Evolutionary conservation across 2,797 vertebrate genomes (phyloP), one percentile per base, ranked within the genome.

Genomic region (Mus caroli): DNA sequence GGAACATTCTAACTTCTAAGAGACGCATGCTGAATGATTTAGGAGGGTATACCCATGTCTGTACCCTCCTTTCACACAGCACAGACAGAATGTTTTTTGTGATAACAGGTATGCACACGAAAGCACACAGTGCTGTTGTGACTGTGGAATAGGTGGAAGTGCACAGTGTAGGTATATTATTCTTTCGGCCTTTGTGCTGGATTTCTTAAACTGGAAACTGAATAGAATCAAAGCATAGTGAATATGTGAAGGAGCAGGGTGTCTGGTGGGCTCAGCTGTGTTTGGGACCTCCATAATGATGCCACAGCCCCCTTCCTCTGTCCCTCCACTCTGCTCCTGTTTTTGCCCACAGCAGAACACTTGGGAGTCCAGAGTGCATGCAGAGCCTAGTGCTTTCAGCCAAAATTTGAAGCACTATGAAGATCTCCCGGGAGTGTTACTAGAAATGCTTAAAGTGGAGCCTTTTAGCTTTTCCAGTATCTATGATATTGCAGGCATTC

Each of bases 281-380:
- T 40, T 56, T 60, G 58, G 28, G 28, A 11, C 77, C 40, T 78
- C 10, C 31, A 0, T 26, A 50, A 1, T 58, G 84, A 40, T 50
- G 2, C 3, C 3, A 12, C 37, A 31, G 56, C 31, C 40, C 2
- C 0, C 34, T 75, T 78, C 82, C 54, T 77, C 77, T 8, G 0
- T 10, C 11, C 9, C 31, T 84, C 19, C 24, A 0, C 84, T 56
- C 31, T 22, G 13, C 26, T 52, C 31, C 31, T 50, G 2, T 1
- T 0, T 13, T 13, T 40, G 75, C 80, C 26, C 5, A 34, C n/a
- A 43, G 28, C 34, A 13, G 12, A 78, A 31, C 24, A 24, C 62
- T 15, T 9, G 0, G 2, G n/a, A 54, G 37, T 58, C 0, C 9
- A 3, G 1, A 26, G 26, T 5, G 46, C 75, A 3, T 9, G 14